Base-by-base conservation (phyloP, 2,888 invertebrate species). In the Acanthosoma haemorrhoidale region DNA sequence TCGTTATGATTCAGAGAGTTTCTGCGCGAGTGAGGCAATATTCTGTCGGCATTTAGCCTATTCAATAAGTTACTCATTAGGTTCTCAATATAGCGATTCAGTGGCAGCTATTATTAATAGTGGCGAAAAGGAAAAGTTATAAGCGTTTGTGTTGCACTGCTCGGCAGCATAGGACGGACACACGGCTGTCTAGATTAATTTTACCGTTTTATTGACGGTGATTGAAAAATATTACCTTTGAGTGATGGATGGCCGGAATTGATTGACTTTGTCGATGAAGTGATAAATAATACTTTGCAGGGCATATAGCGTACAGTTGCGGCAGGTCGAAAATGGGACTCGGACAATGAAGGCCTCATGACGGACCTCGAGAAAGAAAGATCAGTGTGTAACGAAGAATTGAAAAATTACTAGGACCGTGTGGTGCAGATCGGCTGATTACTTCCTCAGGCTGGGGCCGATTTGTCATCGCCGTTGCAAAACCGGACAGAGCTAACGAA, bases 401-500 rank as follows among this genome's bases (percentile, higher is more conserved):
- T 51, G 51, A 51, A 51, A 51, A 51, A 51, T 51, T 51, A 51
- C n/a, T 25, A n/a, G n/a, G 51, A n/a, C 21, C 51, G 51, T 51
- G 51, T 51, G 51, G 51, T 51, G 25, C 25, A 21, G 25, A 51
- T 51, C 51, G n/a, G 51, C 51, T 51, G 51, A 51, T 51, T 51
- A 25, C 51, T 51, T 51, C 51, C 25, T 25, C n/a, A n/a, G n/a
- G n/a, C n/a, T n/a, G n/a, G n/a, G n/a, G n/a, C 51, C 51, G 51
- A 51, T 51, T 51, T 51, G 51, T 51, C 51, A 51, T 51, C 18
- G 29, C n/a, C 25, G 51, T 51, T 51, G 51, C 25, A n/a, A n/a
- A 21, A 25, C 5, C 18, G 4, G 16, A 6, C 6, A 13, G 21
- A 21, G 25, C 51, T 51, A 51, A 51, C 51, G 51, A 51, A 51